Percentiles rank a stretch among this genome's conserved stretches.
Evolutionary conservation across 2,888 invertebrate genomes (phyloP).

Genomic region (Leptogaster cylindrica): DNA sequence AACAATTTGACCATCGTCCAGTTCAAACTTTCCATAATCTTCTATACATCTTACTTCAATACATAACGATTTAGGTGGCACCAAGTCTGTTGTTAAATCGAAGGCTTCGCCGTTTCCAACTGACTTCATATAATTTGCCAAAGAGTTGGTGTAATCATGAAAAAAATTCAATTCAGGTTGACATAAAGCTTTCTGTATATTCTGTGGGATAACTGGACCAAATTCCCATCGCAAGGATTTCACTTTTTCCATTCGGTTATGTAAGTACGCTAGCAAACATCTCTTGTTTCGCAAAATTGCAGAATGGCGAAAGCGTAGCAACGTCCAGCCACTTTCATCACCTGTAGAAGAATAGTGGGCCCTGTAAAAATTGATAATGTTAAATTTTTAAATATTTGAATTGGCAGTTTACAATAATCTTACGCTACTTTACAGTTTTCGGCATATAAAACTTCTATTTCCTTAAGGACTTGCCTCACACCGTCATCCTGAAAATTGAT

Average conservation of each 20-base stretch:
- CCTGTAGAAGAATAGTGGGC: slow-evolving; percentile 64
- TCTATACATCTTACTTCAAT: slow-evolving; percentile 89
- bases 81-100: slow-evolving; percentile 85
- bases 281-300: slow-evolving; percentile 88
- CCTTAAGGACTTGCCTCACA: slow-evolving; percentile 82
- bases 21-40: slow-evolving; percentile 93
- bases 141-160: slow-evolving; percentile 81
- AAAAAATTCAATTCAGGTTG: slow-evolving; percentile 89
- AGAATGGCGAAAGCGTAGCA: slow-evolving; percentile 83
- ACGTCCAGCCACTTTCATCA: slow-evolving; percentile 70
- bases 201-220: slow-evolving; percentile 87
- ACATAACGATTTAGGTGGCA: slow-evolving; percentile 90
- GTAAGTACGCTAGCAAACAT: slow-evolving; percentile 83
- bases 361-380: slow-evolving; percentile 44
- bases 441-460: slow-evolving; percentile 83
- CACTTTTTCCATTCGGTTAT: slow-evolving; percentile 80
- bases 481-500: slow-evolving; percentile 71
- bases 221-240: slow-evolving; percentile 94
- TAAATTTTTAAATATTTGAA: background rate
- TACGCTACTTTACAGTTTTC: slow-evolving; percentile 88
- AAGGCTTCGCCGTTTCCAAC: slow-evolving; percentile 82
- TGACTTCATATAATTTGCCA: slow-evolving; percentile 89
- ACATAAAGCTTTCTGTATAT: slow-evolving; percentile 79
- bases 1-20: slow-evolving; percentile 91
- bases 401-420: slow-evolving; percentile 55